phyloP scores from a whole-genome alignment of 2,113 vertebrate species.

The Crotophaga sulcirostris region DNA sequence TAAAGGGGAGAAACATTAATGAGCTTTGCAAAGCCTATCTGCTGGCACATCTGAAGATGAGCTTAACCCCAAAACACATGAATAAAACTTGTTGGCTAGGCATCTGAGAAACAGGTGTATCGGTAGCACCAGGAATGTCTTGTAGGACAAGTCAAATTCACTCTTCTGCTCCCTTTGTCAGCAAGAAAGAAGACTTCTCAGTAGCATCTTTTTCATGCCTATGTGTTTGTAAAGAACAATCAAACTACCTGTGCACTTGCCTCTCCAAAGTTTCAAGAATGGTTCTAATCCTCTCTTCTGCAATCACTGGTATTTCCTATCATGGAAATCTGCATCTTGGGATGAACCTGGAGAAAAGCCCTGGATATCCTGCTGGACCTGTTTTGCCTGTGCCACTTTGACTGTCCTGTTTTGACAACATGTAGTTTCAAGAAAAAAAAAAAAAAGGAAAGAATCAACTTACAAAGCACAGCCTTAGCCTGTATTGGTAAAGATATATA shows the following conservation, averaged over 20 bases:
- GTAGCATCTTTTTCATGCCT: not conserved
- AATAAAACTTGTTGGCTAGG: not conserved
- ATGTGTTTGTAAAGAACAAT: not conserved
- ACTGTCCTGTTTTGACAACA: fast-evolving
- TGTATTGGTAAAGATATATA: not conserved
- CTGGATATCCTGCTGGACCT: fast-evolving
- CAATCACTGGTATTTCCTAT: not conserved
- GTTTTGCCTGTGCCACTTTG: not conserved
- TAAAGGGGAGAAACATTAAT: not conserved
- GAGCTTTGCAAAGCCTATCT: not conserved
- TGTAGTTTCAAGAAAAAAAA: not conserved
- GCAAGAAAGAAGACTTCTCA: not conserved
- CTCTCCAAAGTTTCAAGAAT: not conserved
- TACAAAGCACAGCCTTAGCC: not conserved
- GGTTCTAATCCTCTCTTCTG: not conserved
- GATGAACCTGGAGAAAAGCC: not conserved
- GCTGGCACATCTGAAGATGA: not conserved
- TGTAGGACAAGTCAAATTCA: fast-evolving
- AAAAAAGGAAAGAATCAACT: not conserved
- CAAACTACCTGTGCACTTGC: not conserved
- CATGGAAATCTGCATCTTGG: not conserved
- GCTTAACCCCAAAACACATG: not conserved
- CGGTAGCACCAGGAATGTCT: fast-evolving
- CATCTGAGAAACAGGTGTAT: not conserved
- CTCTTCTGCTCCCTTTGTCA: not conserved